Evolutionary conservation across 2,888 invertebrate species (phyloP), one percentile per base, ranked within the genome.

Genomic region (Synergus gifuensis): DNA sequence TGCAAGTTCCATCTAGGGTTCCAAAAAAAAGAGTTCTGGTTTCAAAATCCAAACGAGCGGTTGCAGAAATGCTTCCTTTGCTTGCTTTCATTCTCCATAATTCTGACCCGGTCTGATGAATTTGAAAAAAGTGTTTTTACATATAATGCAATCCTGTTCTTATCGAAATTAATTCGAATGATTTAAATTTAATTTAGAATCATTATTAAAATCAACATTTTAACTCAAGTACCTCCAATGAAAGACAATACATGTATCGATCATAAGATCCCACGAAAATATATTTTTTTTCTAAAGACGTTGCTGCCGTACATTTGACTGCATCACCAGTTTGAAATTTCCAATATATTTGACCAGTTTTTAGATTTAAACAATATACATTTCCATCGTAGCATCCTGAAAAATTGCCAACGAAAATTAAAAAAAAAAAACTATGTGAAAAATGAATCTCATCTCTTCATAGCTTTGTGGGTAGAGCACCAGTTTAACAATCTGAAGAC

Each of bases 201-300:
- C 44, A 42, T 44, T 46, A 3, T 62, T 40, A 76, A 22, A 28
- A 78, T 67, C 81, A 60, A 76, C 1, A 46, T 46, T 46, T 46
- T 5, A 46, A 12, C 2, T 46, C 12, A 11, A 11, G 87, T 92
- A 95, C 96, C 92, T 91, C 82, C 64, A 92, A 83, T 88, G 93
- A 92, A 78, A 96, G 89, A 83, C 94, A 94, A 88, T 96, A 94
- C 5, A 96, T 87, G 85, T 93, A 89, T 78, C 94, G 94, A 89
- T 97, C 96, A 89, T 97, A 97, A 0, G 96, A 95, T 42, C 96
- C 97, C 87, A 96, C 93, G 87, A 95, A 94, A 40, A 96, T 89
- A 16, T 92, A 86, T 46, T 92, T 93, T 28, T 90, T 89, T 16
- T 87, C 77, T 49, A 86, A 85, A 83, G 93, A 93, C 76, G 93